A percentile compares a stretch with the other conserved stretches of the same genome.
These are phyloP conservation scores for Tragopan temminckii DNA, from an alignment of 2,797 vertebrate genomes.

Conservation along the genomic window DNA sequence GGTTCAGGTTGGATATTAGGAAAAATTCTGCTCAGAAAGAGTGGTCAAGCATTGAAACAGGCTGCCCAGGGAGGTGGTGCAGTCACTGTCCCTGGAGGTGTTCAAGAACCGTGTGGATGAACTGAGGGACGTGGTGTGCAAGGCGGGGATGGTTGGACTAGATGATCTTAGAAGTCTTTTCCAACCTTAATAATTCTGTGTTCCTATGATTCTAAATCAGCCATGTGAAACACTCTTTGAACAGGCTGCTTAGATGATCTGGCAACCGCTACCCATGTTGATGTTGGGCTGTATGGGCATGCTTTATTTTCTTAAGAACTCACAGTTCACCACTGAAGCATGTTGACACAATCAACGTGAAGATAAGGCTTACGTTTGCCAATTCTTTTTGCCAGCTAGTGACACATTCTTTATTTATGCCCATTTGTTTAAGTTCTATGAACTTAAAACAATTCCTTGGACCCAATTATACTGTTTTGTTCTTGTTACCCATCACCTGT, in stretches of 20 bases:
- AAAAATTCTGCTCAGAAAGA: too few relatives aligned
- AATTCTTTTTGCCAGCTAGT: slow-evolving; percentile 10
- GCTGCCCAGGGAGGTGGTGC: too few relatives aligned
- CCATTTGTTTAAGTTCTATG: not conserved
- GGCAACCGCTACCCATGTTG: not conserved
- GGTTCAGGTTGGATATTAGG: too few relatives aligned
- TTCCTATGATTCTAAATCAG: not conserved
- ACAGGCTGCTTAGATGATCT: not conserved
- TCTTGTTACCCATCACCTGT: not conserved
- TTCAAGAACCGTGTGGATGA: too few relatives aligned
- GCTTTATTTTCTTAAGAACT: not conserved
- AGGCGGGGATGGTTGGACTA: too few relatives aligned
- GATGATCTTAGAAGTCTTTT: too few relatives aligned
- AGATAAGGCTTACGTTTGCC: slow-evolving; percentile 1
- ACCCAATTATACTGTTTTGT: not conserved
- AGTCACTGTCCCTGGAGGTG: too few relatives aligned
- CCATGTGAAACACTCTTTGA: not conserved
- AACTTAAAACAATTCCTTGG: slow-evolving; percentile 51
- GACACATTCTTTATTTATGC: not conserved
- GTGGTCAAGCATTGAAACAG: too few relatives aligned
- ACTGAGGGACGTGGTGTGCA: too few relatives aligned
- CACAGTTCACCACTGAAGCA: not conserved
- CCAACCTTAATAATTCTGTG: too few relatives aligned
- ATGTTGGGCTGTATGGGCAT: not conserved
- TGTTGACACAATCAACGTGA: slow-evolving; percentile 31